Evolutionary conservation across 1,140 invertebrate species (phyloP).

Genomic region (Megathymus violae): DNA sequence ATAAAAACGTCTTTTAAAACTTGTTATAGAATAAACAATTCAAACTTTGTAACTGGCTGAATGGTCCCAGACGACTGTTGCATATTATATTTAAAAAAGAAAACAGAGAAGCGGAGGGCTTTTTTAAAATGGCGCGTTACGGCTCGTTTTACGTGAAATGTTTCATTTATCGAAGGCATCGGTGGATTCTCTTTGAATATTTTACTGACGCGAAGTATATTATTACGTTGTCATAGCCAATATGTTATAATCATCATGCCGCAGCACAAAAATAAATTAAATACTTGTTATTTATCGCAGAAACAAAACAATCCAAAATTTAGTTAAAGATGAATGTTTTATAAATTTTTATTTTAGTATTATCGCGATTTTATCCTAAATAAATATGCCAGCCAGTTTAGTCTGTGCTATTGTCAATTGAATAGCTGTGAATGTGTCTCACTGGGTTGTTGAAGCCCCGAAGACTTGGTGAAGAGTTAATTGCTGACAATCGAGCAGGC

Average conservation of each 20-base stretch:
- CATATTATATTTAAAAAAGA: slow-evolving; percentile 46
- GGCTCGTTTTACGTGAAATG: slow-evolving; percentile 55
- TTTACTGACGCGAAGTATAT: slow-evolving; percentile 56
- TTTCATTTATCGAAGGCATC: slow-evolving; percentile 55
- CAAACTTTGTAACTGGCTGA: slow-evolving; percentile 44
- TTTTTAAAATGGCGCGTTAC: slow-evolving; percentile 50
- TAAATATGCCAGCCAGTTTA: too few species aligned
- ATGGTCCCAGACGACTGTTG: slow-evolving; percentile 21
- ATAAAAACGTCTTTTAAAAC: background rate
- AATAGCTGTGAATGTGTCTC: too few species aligned
- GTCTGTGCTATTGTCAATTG: too few species aligned
- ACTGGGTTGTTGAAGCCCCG: too few species aligned
- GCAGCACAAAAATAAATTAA: background rate
- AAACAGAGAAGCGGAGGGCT: slow-evolving; percentile 52
- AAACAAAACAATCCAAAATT: too few species aligned
- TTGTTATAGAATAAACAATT: slow-evolving; percentile 41
- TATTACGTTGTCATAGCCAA: slow-evolving; percentile 50
- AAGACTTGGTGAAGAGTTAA: too few species aligned
- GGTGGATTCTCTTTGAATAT: slow-evolving; percentile 58
- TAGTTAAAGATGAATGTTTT: too few species aligned
- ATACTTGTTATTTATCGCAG: too few species aligned
- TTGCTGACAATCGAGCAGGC: too few species aligned
- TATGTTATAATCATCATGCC: background rate
- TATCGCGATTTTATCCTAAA: too few species aligned
- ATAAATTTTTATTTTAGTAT: too few species aligned